These are phyloP conservation scores for Melipona beecheii DNA, from an alignment of 2,888 invertebrate species.

Conservation along the genomic window DNA sequence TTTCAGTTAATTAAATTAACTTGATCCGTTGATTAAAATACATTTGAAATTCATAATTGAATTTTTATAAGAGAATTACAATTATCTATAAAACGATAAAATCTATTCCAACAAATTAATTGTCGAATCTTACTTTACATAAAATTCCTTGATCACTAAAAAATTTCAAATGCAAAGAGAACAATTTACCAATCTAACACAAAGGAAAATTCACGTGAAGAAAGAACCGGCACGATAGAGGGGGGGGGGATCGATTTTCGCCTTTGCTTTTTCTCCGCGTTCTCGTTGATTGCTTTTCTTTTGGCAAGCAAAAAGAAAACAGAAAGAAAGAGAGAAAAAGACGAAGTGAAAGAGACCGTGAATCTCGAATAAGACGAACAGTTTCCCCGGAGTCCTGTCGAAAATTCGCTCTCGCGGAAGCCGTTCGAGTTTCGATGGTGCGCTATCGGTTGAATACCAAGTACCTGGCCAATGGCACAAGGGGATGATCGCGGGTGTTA, in stretches of 20 bases:
- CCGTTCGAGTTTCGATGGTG: conserved; percentile 79
- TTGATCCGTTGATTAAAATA: no score
- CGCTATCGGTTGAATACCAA: conserved; percentile 78
- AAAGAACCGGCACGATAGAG: background rate
- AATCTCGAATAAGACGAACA: conserved; percentile 77
- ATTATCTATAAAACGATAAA: background rate
- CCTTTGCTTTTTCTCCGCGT: background rate
- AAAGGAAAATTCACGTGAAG: background rate
- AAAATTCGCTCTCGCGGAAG: conserved; percentile 73
- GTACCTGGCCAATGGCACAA: conserved; percentile 49
- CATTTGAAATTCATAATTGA: background rate
- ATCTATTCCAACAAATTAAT: background rate
- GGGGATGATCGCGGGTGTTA: conserved; percentile 52
- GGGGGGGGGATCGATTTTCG: conserved; percentile 37
- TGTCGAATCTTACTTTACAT: background rate
- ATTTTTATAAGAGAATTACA: background rate
- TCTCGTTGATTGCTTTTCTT: background rate
- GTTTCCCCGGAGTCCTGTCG: conserved; percentile 67
- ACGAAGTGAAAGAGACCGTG: conserved; percentile 9
- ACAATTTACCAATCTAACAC: no score
- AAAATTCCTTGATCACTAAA: background rate
- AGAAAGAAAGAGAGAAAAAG: background rate
- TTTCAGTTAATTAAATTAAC: no score
- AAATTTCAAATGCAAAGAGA: background rate
- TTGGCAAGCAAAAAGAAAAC: background rate